Conservation (phyloP, 2,888 invertebrate species). For the Dolichopus griseipennis region DNA sequence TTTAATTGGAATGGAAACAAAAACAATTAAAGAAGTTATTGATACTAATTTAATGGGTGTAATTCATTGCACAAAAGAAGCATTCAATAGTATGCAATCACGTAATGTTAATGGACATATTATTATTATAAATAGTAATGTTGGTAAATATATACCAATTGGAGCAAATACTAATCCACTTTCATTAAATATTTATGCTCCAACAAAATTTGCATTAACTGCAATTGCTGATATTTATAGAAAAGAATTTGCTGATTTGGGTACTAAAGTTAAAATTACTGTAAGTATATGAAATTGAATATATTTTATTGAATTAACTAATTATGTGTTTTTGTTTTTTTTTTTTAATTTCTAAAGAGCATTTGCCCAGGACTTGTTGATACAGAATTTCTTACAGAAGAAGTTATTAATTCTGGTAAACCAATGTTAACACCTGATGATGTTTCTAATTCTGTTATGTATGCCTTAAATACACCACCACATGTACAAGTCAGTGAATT, state of each 20-base stretch:
- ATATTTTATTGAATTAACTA: not conserved
- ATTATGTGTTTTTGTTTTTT: not conserved
- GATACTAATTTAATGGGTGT: constrained; percentile 44
- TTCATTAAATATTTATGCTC: constrained; percentile 23
- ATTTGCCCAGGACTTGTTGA: constrained; percentile 20
- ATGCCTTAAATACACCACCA: constrained; percentile 19
- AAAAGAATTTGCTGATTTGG: constrained; percentile 26
- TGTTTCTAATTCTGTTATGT: constrained; percentile 20
- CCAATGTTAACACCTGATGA: constrained; percentile 19
- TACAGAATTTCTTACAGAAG: constrained; percentile 16
- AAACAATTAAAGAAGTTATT: constrained; percentile 33
- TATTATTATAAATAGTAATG: constrained; percentile 35
- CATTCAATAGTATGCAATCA: constrained; percentile 40
- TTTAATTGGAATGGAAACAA: constrained; percentile 20
- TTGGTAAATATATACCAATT: constrained; percentile 22
- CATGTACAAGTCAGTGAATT: constrained; percentile 27
- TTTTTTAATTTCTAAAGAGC: constrained; percentile 13
- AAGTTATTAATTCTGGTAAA: not conserved
- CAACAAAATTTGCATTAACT: constrained; percentile 28
- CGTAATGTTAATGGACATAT: constrained; percentile 40
- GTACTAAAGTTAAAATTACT: constrained; percentile 22
- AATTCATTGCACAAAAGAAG: constrained; percentile 43
- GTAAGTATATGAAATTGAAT: constrained; percentile 18
- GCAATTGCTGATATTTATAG: constrained; percentile 29
- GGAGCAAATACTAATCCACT: not conserved